phyloP scores from a whole-genome alignment of 2,113 vertebrate genomes.

The Psittacula cyanocephala region DNA sequence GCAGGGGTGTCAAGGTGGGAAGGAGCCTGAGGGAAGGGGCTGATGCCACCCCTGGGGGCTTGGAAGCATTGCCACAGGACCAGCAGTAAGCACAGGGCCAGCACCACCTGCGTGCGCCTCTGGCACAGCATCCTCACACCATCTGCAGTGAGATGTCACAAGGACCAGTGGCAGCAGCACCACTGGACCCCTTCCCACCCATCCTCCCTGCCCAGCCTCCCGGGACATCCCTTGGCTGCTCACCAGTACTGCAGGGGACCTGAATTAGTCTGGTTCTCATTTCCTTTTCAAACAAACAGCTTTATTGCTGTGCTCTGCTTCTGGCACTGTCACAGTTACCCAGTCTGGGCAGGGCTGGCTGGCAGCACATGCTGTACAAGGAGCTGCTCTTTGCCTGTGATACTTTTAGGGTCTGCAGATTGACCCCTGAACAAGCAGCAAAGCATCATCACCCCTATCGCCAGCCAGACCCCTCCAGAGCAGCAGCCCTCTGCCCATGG shows the following conservation, averaged over 20 bases:
- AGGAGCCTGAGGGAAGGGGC: neutral
- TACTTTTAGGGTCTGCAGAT: neutral
- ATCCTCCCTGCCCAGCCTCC: neutral
- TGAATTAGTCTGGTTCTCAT: rapidly evolving
- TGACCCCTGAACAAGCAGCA: rapidly evolving
- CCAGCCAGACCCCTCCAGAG: rapidly evolving
- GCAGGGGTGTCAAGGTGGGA: neutral
- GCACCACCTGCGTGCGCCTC: neutral
- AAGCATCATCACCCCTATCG: too few relatives aligned
- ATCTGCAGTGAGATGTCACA: neutral
- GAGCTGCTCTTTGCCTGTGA: neutral
- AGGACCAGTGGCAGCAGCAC: neutral
- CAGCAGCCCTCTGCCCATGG: rapidly evolving
- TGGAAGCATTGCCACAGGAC: conserved; percentile 26
- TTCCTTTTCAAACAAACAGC: neutral
- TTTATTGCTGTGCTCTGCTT: neutral
- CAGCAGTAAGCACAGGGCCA: conserved; percentile 3
- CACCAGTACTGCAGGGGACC: neutral
- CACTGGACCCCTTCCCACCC: neutral
- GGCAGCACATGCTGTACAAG: neutral
- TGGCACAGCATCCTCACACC: neutral
- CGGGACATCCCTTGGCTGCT: neutral
- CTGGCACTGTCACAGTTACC: neutral
- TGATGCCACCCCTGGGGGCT: neutral
- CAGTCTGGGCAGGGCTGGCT: neutral